Percentiles rank a stretch among this genome's conserved stretches.
phyloP scores from a whole-genome alignment of 2,797 vertebrate species.

The Siniperca undulata region DNA sequence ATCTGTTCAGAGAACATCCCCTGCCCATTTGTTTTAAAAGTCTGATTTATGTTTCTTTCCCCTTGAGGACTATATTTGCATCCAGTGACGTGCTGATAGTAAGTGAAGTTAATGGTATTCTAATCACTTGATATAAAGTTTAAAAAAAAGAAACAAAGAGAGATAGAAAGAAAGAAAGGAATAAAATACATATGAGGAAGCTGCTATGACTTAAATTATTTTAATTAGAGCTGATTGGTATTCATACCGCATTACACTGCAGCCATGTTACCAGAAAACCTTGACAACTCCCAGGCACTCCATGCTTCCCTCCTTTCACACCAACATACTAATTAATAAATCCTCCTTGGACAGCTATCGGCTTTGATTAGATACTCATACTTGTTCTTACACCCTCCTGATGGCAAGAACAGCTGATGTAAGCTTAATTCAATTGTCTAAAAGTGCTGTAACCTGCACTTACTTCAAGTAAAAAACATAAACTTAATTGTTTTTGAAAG shows the following conservation, averaged over 20 bases:
- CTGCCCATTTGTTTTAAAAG: conserved; percentile 51
- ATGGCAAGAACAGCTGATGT: conserved; percentile 44
- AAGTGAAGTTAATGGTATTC: conserved; percentile 37
- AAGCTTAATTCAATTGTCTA: conserved; percentile 42
- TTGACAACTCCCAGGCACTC: conserved; percentile 54
- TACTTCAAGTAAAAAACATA: conserved; percentile 10
- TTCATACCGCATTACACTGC: conserved; percentile 49
- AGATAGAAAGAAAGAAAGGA: neutral
- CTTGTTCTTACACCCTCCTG: conserved; percentile 41
- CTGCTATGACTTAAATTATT: conserved; percentile 42
- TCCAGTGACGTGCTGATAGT: conserved; percentile 27
- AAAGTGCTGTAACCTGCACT: conserved; percentile 14
- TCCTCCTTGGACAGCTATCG: conserved; percentile 57
- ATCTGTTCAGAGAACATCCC: conserved; percentile 45
- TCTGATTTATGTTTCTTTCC: conserved; percentile 54
- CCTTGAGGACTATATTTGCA: conserved; percentile 45
- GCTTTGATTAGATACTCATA: conserved; percentile 58
- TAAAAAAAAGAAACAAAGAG: neutral
- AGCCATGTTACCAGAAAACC: conserved; percentile 56
- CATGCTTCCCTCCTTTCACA: conserved; percentile 26
- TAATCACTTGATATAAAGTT: conserved; percentile 44
- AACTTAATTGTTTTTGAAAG: conserved; percentile 47
- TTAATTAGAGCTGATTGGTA: conserved; percentile 60
- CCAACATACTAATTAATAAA: conserved; percentile 67
- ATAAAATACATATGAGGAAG: neutral